These are phyloP conservation scores for Ancistrus triradiatus DNA, from an alignment of 2,113 vertebrate species.

Conservation along the genomic window DNA sequence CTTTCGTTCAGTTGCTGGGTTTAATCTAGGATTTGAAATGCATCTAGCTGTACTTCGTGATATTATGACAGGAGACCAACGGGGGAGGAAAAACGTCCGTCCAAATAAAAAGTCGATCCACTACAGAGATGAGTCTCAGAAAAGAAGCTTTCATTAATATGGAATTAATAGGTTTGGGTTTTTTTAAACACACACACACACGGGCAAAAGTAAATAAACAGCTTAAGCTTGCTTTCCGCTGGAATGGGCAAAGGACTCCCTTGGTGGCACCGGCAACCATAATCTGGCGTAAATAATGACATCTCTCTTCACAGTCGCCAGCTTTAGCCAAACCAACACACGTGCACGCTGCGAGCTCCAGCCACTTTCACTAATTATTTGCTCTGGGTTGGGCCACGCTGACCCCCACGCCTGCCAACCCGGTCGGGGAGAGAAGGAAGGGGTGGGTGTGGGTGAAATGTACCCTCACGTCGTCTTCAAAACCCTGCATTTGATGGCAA, in stretches of 20 bases:
- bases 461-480: neutral
- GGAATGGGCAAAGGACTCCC: conserved; percentile 69
- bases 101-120: no score
- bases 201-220: conserved; percentile 65
- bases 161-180: no score
- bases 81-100: no score
- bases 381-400: conserved; percentile 71
- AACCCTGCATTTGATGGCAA: no score
- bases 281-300: conserved; percentile 90
- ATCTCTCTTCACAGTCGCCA: conserved; percentile 59
- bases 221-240: conserved; percentile 76
- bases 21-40: no score
- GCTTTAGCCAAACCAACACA: conserved; percentile 45
- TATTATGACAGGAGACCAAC: no score
- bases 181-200: conserved; percentile 22
- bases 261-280: conserved; percentile 79
- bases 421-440: conserved; percentile 25
- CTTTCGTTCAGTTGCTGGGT: no score
- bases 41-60: no score
- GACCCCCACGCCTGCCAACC: conserved; percentile 66
- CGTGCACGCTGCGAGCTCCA: conserved; percentile 60
- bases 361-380: conserved; percentile 77
- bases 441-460: neutral
- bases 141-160: no score
- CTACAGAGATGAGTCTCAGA: no score